Evolutionary conservation across 2,797 vertebrate species (phyloP).

Genomic region (Percopsis omiscomaycus): DNA sequence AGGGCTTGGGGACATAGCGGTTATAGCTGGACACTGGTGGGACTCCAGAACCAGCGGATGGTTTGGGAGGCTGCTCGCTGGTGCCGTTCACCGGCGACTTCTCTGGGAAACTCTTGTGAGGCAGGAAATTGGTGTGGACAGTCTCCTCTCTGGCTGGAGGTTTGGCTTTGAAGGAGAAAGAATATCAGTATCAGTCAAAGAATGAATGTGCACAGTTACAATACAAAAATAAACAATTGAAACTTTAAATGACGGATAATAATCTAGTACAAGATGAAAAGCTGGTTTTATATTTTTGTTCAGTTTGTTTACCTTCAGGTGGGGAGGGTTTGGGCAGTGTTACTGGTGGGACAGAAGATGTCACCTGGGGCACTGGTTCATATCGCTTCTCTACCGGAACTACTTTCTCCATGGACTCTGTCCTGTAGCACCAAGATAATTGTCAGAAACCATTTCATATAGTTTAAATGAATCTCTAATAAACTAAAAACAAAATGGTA

Average conservation of each 20-base stretch:
- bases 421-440: slow-evolving; percentile 69
- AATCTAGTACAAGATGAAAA: background rate
- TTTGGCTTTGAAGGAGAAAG: slow-evolving; percentile 70
- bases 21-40: slow-evolving; percentile 79
- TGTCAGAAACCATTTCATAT: background rate
- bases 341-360: slow-evolving; percentile 81
- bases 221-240: background rate
- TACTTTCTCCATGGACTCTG: slow-evolving; percentile 83
- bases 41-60: slow-evolving; percentile 59
- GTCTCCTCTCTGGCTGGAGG: slow-evolving; percentile 84
- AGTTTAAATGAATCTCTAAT: background rate
- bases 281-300: background rate
- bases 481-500: too few relatives aligned
- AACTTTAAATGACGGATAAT: background rate
- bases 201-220: background rate
- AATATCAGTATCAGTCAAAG: background rate
- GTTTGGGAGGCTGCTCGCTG: slow-evolving; percentile 79
- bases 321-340: slow-evolving; percentile 83
- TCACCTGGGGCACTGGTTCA: slow-evolving; percentile 82
- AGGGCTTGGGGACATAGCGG: slow-evolving; percentile 88
- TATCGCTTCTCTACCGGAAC: slow-evolving; percentile 85
- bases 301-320: slow-evolving; percentile 59
- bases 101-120: slow-evolving; percentile 91
- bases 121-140: slow-evolving; percentile 85
- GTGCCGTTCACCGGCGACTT: slow-evolving; percentile 87